Evolutionary conservation across 1,140 invertebrate species (phyloP).

Genomic region (Drosophila saltans): DNA sequence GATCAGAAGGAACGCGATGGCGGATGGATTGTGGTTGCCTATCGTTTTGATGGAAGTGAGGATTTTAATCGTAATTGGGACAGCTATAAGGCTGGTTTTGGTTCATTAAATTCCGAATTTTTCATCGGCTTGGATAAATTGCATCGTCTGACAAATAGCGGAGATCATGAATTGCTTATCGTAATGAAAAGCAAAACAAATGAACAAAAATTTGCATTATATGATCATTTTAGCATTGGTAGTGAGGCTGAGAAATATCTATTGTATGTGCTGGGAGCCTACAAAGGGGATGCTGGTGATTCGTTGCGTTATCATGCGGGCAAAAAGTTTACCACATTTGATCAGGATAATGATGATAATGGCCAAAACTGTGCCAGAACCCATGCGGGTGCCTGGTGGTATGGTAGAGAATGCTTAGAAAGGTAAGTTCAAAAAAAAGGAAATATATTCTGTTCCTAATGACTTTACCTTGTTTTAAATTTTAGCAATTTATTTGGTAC

Average conservation of each 20-base stretch:
- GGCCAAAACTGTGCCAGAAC: slow-evolving; percentile 87
- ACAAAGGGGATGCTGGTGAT: slow-evolving; percentile 87
- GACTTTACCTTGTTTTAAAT: neutral
- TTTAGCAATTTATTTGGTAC: slow-evolving; percentile 66
- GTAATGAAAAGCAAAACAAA: slow-evolving; percentile 86
- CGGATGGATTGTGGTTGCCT: slow-evolving; percentile 87
- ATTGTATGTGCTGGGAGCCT: slow-evolving; percentile 86
- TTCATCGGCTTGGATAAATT: slow-evolving; percentile 87
- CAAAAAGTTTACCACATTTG: slow-evolving; percentile 88
- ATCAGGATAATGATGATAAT: slow-evolving; percentile 89
- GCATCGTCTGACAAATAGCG: slow-evolving; percentile 85
- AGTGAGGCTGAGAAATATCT: slow-evolving; percentile 87
- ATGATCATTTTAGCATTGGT: slow-evolving; percentile 87
- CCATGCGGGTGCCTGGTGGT: slow-evolving; percentile 88
- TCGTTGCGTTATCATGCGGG: slow-evolving; percentile 88
- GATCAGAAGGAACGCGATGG: slow-evolving; percentile 84
- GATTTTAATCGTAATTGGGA: slow-evolving; percentile 86
- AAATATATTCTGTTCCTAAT: too few species aligned
- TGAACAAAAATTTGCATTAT: slow-evolving; percentile 85
- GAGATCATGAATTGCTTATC: slow-evolving; percentile 86
- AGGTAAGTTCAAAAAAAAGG: slow-evolving; percentile 34
- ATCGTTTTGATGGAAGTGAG: slow-evolving; percentile 86
- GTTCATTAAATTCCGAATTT: slow-evolving; percentile 86
- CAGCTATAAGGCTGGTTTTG: slow-evolving; percentile 87
- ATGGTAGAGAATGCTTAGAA: slow-evolving; percentile 83